Percentiles rank a stretch among this genome's conserved stretches.
Conservation (phyloP, 2,888 invertebrate species). For the Cosmia trapezina region DNA sequence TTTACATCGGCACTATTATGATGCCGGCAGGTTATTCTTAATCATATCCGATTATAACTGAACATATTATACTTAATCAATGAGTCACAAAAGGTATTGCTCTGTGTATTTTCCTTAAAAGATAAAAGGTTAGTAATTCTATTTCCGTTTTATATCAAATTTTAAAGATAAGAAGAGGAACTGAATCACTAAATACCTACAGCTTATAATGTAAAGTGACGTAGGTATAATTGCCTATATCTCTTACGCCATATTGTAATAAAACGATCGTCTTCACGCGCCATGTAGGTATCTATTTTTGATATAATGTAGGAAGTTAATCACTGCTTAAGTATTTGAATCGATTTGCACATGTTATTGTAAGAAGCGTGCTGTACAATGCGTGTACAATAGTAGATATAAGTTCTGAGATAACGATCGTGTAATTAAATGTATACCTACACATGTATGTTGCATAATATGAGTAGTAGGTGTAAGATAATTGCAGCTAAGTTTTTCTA, state of each 20-base stretch:
- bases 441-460: constrained; percentile 8
- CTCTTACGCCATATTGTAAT: constrained; percentile 39
- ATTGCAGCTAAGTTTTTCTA: constrained; percentile 10
- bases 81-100: constrained; percentile 4
- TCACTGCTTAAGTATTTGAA: constrained; percentile 47
- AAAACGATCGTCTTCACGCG: neutral
- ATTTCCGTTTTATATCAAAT: constrained; percentile 6
- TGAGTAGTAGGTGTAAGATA: neutral
- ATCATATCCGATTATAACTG: neutral
- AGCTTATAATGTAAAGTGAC: constrained; percentile 10
- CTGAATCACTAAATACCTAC: neutral
- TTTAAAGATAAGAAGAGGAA: constrained; percentile 16
- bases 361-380: constrained; percentile 14
- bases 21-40: neutral
- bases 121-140: constrained; percentile 14
- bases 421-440: constrained; percentile 16
- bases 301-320: constrained; percentile 43
- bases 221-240: constrained; percentile 22
- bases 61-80: too few relatives aligned
- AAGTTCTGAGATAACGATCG: constrained; percentile 8
- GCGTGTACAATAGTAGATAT: constrained; percentile 8
- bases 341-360: constrained; percentile 45
- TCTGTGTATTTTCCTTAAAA: constrained; percentile 13
- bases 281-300: neutral
- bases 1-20: too few relatives aligned